Base-by-base conservation (phyloP, 2,888 invertebrate genomes). In the Halictus ligatus region DNA sequence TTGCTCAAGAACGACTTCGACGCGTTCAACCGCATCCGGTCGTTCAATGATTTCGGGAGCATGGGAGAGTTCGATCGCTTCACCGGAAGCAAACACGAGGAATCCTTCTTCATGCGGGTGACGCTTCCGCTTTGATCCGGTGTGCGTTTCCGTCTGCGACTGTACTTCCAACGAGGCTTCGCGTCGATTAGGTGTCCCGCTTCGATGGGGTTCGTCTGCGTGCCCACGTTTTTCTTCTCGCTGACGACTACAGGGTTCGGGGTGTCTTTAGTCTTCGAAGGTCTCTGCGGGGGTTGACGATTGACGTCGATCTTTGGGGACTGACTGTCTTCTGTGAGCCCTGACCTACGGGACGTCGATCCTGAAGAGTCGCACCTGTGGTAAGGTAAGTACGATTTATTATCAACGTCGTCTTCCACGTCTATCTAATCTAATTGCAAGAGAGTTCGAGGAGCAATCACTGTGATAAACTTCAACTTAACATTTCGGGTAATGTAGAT, bases 191-290 rank as follows among this genome's bases (percentile, higher is more conserved):
- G 13, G 10, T n/a, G 58, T n/a, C 10, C 25, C 0, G 25, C n/a
- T 25, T 13, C 60, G 13, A 13, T 25, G 60, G 12, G 1, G 43
- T 43, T 1, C 2, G 29, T 73, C 18, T 85, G 75, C 10, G 73
- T 73, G 75, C 1, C 8, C 8, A 13, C 29, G n/a, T 73, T 10
- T 18, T 18, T 84, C 8, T 8, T 73, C 0, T 10, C 18, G 6
- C 1, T 29, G 0, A 29, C 2, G 18, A 6, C 2, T 8, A 3
- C 29, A 13, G 67, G 3, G 13, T 60, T 60, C 0, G 6, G 8
- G 46, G 15, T 0, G 13, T 43, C 18, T 10, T 35, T 18, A 7
- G 2, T 2, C 13, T 2, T 7, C 29, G 8, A 18, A 7, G 15
- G 7, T 1, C 6, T 64, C 29, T 18, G 7, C 3, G 64, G 18